A percentile compares a stretch with the other conserved stretches of the same genome.
These are phyloP conservation scores for Eupeodes corollae DNA, from an alignment of 1,140 invertebrate genomes.

Conservation along the genomic window DNA sequence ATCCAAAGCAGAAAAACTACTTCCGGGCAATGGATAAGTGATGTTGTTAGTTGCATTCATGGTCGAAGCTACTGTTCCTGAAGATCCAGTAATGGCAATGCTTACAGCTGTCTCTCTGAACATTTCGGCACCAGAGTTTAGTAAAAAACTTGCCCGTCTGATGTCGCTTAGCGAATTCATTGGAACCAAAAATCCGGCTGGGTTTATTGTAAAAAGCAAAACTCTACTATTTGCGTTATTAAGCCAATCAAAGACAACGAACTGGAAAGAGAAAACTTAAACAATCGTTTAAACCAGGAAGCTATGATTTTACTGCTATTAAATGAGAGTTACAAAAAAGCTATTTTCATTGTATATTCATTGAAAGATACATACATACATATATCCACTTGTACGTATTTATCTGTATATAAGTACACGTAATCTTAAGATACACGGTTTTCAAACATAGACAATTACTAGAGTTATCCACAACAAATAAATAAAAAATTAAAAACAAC, in stretches of 20 bases:
- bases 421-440: neutral
- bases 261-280: too few species aligned
- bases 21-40: conserved; percentile 23
- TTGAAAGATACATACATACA: too few species aligned
- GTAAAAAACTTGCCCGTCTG: neutral
- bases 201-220: conserved; percentile 43
- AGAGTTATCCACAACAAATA: neutral
- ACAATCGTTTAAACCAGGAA: too few species aligned
- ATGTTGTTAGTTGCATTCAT: conserved; percentile 6
- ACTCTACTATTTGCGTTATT: conserved; percentile 44
- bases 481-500: neutral
- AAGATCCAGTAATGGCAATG: conserved; percentile 10
- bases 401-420: neutral
- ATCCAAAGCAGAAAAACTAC: conserved; percentile 29
- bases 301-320: too few species aligned
- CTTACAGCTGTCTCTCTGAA: neutral
- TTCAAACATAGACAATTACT: neutral
- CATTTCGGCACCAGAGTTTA: neutral
- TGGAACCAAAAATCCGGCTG: conserved; percentile 37
- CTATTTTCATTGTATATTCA: too few species aligned
- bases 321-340: too few species aligned
- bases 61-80: neutral
- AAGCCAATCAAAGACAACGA: conserved; percentile 38
- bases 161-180: conserved; percentile 21
- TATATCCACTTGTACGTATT: too few species aligned